A percentile compares a stretch with the other conserved stretches of the same genome.
These are phyloP conservation scores for Argyresthia goedartella DNA, from an alignment of 2,888 invertebrate species.

Conservation along the genomic window DNA sequence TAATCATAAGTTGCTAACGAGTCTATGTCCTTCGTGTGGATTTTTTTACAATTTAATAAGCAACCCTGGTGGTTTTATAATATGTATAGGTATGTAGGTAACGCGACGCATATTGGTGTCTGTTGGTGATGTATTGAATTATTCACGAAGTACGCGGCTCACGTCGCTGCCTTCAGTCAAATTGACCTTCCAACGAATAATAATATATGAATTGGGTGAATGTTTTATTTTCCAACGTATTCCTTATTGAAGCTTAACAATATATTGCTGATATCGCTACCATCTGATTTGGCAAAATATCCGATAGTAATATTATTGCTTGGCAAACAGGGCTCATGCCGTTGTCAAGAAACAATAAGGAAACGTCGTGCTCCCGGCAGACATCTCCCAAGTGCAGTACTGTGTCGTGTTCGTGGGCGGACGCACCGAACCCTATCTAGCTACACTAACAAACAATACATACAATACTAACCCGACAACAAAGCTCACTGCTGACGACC, in stretches of 20 bases:
- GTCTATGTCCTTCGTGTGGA: no score
- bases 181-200: conserved; percentile 26
- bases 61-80: conserved; percentile 21
- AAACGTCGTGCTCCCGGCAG: not conserved
- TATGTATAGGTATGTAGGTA: conserved; percentile 16
- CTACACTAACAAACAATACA: conserved; percentile 7
- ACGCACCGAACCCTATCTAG: conserved; percentile 1
- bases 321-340: not conserved
- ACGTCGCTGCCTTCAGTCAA: conserved; percentile 20
- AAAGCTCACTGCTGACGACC: not conserved
- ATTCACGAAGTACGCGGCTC: conserved; percentile 29
- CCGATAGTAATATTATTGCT: not conserved
- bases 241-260: not conserved
- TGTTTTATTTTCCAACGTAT: not conserved
- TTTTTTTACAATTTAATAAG: not conserved
- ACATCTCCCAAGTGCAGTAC: conserved; percentile 11
- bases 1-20: no score
- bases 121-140: conserved; percentile 32
- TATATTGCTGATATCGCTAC: no score
- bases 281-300: not conserved
- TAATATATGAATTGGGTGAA: conserved; percentile 17
- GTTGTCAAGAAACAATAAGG: not conserved
- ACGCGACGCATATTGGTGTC: conserved; percentile 33
- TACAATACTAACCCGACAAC: conserved; percentile 6
- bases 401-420: conserved; percentile 9